Base-by-base conservation (phyloP, 1,140 invertebrate species). In the Drosophila rufa region DNA sequence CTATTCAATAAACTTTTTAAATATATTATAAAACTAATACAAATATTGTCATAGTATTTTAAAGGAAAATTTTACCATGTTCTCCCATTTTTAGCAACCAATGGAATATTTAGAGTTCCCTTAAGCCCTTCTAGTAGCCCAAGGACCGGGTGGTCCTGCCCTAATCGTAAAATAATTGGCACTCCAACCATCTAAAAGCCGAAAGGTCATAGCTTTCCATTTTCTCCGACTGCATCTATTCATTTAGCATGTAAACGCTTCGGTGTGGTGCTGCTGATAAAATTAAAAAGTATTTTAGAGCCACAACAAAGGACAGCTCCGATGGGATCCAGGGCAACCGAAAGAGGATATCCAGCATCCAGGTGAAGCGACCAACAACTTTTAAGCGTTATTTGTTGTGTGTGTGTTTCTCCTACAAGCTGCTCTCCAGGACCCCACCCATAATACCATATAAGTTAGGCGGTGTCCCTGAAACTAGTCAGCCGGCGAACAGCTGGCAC, bases 261-360 rank as follows among this genome's bases (percentile, higher is more conserved):
- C 65, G 58, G 79, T 70, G 74, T 71, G 77, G 74, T 71, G 77
- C 76, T 75, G 79, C 83, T 83, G 80, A 83, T 87, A 87, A 87
- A 87, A 87, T 87, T 89, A 90, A 89, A 89, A 89, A 90, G 85
- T 60, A 90, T 89, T 89, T 89, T 90, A 70, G 78, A 73, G 66
- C 47, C 53, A 65, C 48, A 80, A 82, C 82, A 81, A 85, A 70
- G 67, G 45, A 48, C 25, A 51, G 51, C 50, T n/a, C 48, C 48
- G 30, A 71, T 60, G 56, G 42, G 19, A 50, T 33, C 38, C 48
- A 64, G 50, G 50, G 65, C 36, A 55, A 42, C 60, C 56, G 42
- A 15, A 65, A 42, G 48, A 73, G 78, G 57, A 56, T 43, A 73
- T 42, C 62, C 55, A 76, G 53, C 38, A 71, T 42, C 62, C 55